These are phyloP conservation scores for Trissolcus basalis DNA, from an alignment of 1,140 invertebrate genomes.

Conservation along the genomic window DNA sequence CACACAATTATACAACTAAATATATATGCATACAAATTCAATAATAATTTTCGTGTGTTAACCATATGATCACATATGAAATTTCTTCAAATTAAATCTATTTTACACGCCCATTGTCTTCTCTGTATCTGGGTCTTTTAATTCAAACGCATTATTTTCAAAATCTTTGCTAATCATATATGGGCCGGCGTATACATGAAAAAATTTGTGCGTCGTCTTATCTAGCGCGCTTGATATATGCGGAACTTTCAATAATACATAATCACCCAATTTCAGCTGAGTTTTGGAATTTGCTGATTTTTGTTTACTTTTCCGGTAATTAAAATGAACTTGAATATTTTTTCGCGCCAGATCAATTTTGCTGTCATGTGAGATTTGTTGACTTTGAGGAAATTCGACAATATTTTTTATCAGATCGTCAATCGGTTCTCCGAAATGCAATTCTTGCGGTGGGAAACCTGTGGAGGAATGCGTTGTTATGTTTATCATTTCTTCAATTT, in stretches of 20 bases:
- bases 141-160: slow-evolving; percentile 21
- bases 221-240: slow-evolving; percentile 23
- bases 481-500: slow-evolving; percentile 66
- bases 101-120: slow-evolving; percentile 19
- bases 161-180: slow-evolving; percentile 14
- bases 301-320: background rate
- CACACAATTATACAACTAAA: too few relatives aligned
- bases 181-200: slow-evolving; percentile 31
- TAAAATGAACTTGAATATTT: background rate
- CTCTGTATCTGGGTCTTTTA: background rate
- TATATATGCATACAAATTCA: background rate
- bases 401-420: slow-evolving; percentile 48
- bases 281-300: slow-evolving; percentile 3
- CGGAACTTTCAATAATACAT: slow-evolving; percentile 22
- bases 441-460: slow-evolving; percentile 62
- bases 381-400: slow-evolving; percentile 6
- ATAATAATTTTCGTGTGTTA: too few relatives aligned
- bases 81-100: slow-evolving; percentile 8
- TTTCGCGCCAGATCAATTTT: background rate
- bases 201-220: slow-evolving; percentile 30
- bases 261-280: slow-evolving; percentile 10
- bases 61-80: too few relatives aligned
- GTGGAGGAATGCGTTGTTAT: slow-evolving; percentile 63
- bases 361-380: background rate
- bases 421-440: too few relatives aligned